These are phyloP conservation scores for Anas flavirostris DNA, from an alignment of 2,797 vertebrate species.

Conservation along the genomic window DNA sequence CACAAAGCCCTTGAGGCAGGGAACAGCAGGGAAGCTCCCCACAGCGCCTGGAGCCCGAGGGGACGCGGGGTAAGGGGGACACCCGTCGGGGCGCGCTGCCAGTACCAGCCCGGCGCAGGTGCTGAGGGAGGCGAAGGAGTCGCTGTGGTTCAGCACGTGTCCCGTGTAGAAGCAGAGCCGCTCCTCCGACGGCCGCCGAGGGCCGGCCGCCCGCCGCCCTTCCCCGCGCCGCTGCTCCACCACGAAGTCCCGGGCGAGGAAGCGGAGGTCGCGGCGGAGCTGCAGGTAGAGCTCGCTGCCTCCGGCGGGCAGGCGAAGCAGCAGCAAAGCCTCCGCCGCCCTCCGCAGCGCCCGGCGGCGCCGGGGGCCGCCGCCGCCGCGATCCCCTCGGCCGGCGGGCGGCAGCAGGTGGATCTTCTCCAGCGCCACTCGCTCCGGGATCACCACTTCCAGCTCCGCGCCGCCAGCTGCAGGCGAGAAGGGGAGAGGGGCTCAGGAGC, in stretches of 20 bases:
- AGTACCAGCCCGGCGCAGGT: slow-evolving; percentile 92
- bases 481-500: slow-evolving; percentile 24
- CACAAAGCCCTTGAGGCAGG: neutral
- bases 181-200: slow-evolving; percentile 49
- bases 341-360: slow-evolving; percentile 53
- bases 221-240: slow-evolving; percentile 80
- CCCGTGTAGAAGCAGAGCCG: slow-evolving; percentile 90
- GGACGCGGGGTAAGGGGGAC: neutral
- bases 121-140: slow-evolving; percentile 88
- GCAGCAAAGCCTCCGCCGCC: slow-evolving; percentile 63
- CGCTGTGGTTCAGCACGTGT: slow-evolving; percentile 84
- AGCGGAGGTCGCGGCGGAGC: slow-evolving; percentile 83
- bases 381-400: slow-evolving; percentile 18
- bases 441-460: slow-evolving; percentile 79
- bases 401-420: slow-evolving; percentile 75
- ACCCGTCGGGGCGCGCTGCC: neutral
- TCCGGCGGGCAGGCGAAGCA: slow-evolving; percentile 86
- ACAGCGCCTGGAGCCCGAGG: fast-evolving
- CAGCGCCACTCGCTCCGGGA: slow-evolving; percentile 75
- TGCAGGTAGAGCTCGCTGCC: slow-evolving; percentile 84
- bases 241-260: slow-evolving; percentile 84
- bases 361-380: slow-evolving; percentile 6
- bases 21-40: neutral
- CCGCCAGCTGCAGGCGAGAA: slow-evolving; percentile 72
- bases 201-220: neutral